These are phyloP conservation scores for Lophius piscatorius DNA, from an alignment of 2,113 vertebrate genomes.

Conservation along the genomic window DNA sequence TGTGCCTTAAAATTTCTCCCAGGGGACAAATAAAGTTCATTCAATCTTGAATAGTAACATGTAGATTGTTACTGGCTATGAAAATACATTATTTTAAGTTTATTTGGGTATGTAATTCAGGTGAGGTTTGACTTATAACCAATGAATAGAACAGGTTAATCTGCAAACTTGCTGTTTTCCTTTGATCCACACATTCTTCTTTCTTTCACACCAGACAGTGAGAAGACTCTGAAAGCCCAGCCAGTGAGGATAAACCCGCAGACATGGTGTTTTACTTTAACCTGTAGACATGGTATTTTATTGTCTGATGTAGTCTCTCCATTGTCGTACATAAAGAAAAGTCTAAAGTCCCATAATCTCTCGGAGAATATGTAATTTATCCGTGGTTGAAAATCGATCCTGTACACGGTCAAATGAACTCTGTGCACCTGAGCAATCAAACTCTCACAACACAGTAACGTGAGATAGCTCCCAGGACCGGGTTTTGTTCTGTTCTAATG, in stretches of 20 bases:
- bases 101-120: too few species aligned
- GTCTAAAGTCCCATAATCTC: too few species aligned
- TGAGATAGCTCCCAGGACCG: slow-evolving; percentile 32
- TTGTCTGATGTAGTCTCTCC: not conserved
- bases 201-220: slow-evolving; percentile 14
- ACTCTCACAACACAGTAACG: slow-evolving; percentile 41
- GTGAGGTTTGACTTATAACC: too few species aligned
- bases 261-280: not conserved
- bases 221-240: not conserved
- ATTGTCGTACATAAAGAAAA: too few species aligned
- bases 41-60: too few species aligned
- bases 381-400: slow-evolving; percentile 5
- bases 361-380: not conserved
- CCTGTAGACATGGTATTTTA: not conserved
- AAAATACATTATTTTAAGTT: too few species aligned
- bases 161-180: not conserved
- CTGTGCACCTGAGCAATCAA: slow-evolving; percentile 12
- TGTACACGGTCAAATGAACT: slow-evolving; percentile 14
- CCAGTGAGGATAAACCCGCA: not conserved
- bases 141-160: too few species aligned
- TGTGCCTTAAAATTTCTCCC: too few species aligned
- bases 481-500: slow-evolving; percentile 56
- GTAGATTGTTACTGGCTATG: too few species aligned
- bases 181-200: slow-evolving; percentile 12
- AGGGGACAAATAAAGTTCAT: too few species aligned